Evolutionary conservation across 2,113 vertebrate genomes (phyloP).

Genomic region (Empidonax traillii): DNA sequence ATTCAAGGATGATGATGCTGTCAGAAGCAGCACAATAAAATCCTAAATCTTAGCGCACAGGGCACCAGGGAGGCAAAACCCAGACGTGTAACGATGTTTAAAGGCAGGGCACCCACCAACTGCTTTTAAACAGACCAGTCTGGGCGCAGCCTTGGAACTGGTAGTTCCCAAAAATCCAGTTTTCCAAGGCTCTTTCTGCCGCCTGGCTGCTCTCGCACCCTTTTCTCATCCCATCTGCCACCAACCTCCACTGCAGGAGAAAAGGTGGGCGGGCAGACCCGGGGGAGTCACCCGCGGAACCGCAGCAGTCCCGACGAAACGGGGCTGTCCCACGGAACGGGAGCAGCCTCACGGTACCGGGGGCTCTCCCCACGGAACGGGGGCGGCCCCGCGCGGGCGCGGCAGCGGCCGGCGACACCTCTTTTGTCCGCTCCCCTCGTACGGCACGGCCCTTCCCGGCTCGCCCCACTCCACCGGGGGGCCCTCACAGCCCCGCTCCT

Average conservation of each 20-base stretch:
- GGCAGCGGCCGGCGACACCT: background rate
- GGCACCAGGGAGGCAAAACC: accelerated
- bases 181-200: background rate
- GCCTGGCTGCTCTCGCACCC: accelerated
- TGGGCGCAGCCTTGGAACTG: background rate
- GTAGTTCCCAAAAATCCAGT: background rate
- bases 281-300: background rate
- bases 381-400: background rate
- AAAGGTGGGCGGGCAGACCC: accelerated
- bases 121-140: background rate
- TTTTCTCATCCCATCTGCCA: background rate
- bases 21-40: background rate
- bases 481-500: background rate
- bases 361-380: too few species aligned
- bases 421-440: background rate
- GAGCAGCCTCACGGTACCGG: background rate
- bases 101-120: accelerated
- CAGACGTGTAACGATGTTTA: accelerated
- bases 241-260: accelerated
- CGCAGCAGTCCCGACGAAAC: too few species aligned
- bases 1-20: background rate
- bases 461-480: background rate
- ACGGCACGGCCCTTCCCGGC: background rate
- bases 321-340: background rate
- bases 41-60: accelerated